Conservation (phyloP, 2,113 vertebrate genomes). For the Nipponia nippon region DNA sequence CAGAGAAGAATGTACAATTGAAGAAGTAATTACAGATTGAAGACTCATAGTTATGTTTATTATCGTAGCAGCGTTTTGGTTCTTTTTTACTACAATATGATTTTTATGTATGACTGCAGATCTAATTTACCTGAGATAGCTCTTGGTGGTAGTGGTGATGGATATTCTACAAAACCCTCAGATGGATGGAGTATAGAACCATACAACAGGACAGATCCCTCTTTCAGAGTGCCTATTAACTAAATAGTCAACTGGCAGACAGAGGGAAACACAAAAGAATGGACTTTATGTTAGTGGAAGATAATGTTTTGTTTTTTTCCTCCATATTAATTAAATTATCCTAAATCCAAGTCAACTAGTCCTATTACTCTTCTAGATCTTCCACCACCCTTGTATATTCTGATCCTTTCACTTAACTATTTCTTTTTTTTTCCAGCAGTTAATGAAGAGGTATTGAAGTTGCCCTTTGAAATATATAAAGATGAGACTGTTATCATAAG, state of each 20-base stretch:
- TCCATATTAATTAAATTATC: not conserved
- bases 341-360: not conserved
- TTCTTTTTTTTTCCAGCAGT: not conserved
- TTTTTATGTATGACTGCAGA: not conserved
- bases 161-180: not conserved
- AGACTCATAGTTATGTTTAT: not conserved
- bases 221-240: not conserved
- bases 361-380: not conserved
- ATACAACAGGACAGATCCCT: not conserved
- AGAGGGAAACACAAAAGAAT: not conserved
- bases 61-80: fast-evolving
- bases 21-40: not conserved
- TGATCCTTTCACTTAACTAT: not conserved
- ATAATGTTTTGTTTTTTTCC: not conserved
- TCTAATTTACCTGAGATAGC: not conserved
- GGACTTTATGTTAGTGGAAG: not conserved
- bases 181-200: not conserved
- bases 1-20: not conserved
- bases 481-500: not conserved
- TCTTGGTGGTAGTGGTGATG: not conserved
- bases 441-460: not conserved
- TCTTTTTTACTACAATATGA: not conserved
- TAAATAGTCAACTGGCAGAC: not conserved
- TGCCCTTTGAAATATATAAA: not conserved
- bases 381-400: not conserved